Base-by-base conservation (phyloP, 2,888 invertebrate species). In the Phaedon cochleariae region DNA sequence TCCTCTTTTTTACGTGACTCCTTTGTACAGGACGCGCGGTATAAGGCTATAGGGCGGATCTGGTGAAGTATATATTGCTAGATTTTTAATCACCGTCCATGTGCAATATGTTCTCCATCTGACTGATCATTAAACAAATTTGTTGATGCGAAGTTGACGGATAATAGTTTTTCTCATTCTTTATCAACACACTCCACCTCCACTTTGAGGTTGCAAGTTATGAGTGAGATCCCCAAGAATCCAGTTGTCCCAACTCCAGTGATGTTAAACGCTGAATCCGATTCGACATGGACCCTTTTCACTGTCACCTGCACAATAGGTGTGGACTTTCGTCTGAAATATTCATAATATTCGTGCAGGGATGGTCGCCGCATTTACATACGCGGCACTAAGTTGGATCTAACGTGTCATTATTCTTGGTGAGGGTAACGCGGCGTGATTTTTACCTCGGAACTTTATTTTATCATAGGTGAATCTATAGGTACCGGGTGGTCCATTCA, bases 281-380 rank as follows among this genome's bases (percentile, higher is more conserved):
- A 80, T 80, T 79, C 77, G 78, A 76, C 74, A 69, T 72, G 77
- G 75, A 81, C 81, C 81, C 80, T 81, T 76, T 79, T 81, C 81
- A 81, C 74, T 79, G 81, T 80, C 81, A 80, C 74, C 68, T 68
- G 71, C 71, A 81, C 79, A 82, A 81, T 80, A 81, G 80, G 80
- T 81, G 81, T 77, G 76, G 81, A 82, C 80, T 80, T 73, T 73
- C 73, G 73, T 78, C 80, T 80, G 79, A 81, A 80, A 80, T 81
- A 82, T 82, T 80, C 80, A 80, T 80, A 80, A 80, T 81, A 82
- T 82, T 80, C 80, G 80, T 80, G 77, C 62, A 54, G 59, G 51
- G 62, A 62, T 37, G 62, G 66, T 59, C 65, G 20, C 34, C 31
- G 55, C 61, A 69, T 66, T 66, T 69, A 55, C 64, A 66, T 69